Conservation (phyloP, 2,888 invertebrate genomes). For the Tetragonula carbonaria region DNA sequence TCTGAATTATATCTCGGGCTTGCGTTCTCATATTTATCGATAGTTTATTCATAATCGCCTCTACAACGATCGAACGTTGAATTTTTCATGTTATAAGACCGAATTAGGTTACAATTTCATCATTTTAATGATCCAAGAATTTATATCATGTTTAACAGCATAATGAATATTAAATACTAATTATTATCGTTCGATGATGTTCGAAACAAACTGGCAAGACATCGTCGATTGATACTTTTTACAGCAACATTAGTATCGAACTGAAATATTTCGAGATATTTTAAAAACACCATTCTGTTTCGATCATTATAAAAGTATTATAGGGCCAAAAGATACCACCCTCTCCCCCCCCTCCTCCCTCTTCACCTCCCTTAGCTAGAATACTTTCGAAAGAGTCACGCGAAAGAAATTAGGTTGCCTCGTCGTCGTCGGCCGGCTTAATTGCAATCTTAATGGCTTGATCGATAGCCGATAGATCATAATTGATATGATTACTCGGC, state of each 20-base stretch:
- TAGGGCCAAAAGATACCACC: background rate
- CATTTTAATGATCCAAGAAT: no score
- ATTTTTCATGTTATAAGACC: no score
- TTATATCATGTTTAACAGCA: no score
- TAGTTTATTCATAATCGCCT: background rate
- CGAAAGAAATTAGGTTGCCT: conserved; percentile 40
- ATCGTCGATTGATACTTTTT: background rate
- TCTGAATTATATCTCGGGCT: background rate
- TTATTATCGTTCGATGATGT: no score
- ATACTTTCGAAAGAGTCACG: conserved; percentile 2
- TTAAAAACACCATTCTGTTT: background rate
- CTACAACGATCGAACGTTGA: background rate
- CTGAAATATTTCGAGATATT: background rate
- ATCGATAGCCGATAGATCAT: conserved; percentile 66
- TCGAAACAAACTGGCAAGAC: no score
- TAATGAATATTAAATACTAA: background rate
- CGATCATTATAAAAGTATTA: background rate
- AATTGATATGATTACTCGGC: conserved; percentile 67
- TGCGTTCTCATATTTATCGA: no score
- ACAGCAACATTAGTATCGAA: background rate
- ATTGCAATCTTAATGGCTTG: conserved; percentile 62
- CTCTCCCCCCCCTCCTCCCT: no score
- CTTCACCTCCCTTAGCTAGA: no score
- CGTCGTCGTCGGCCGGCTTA: conserved; percentile 30
- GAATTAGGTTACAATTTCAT: background rate